Evolutionary conservation across 2,888 invertebrate species (phyloP).

Genomic region (Colletes collaris): DNA sequence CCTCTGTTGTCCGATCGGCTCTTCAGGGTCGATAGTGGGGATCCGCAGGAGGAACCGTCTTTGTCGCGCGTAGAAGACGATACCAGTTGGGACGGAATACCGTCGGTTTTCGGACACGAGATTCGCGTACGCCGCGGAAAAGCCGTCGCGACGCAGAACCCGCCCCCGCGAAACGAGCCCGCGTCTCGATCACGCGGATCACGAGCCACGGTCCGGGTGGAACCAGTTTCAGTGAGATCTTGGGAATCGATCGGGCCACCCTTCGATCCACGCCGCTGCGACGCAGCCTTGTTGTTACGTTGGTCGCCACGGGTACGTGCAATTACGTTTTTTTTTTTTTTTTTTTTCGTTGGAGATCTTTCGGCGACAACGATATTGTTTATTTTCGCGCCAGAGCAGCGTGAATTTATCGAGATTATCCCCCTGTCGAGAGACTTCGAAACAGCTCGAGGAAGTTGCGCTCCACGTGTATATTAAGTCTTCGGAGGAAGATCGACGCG

Average conservation of each 20-base stretch:
- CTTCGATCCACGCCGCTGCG: constrained; percentile 4
- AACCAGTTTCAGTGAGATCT: constrained; percentile 7
- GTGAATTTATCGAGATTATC: too few species aligned
- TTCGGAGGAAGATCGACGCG: too few species aligned
- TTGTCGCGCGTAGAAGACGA: constrained; percentile 35
- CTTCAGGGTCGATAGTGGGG: constrained; percentile 63
- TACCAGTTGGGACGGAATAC: constrained; percentile 76
- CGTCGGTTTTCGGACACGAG: constrained; percentile 75
- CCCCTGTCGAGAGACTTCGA: too few species aligned
- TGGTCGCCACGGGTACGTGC: constrained; percentile 30
- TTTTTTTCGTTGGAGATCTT: too few species aligned
- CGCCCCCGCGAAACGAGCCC: neutral
- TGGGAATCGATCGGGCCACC: neutral
- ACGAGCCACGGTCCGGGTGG: neutral
- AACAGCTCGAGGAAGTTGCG: too few species aligned
- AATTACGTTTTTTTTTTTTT: neutral
- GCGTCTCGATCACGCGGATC: neutral
- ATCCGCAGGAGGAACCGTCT: constrained; percentile 46
- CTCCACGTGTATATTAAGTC: too few species aligned
- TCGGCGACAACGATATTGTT: neutral
- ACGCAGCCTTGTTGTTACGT: too few species aligned
- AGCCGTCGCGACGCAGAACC: neutral
- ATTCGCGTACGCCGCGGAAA: constrained; percentile 5
- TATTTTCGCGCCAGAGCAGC: too few species aligned
- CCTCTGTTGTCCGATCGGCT: constrained; percentile 57